Conservation (phyloP, 2,888 invertebrate species). For the Selenia dentaria region DNA sequence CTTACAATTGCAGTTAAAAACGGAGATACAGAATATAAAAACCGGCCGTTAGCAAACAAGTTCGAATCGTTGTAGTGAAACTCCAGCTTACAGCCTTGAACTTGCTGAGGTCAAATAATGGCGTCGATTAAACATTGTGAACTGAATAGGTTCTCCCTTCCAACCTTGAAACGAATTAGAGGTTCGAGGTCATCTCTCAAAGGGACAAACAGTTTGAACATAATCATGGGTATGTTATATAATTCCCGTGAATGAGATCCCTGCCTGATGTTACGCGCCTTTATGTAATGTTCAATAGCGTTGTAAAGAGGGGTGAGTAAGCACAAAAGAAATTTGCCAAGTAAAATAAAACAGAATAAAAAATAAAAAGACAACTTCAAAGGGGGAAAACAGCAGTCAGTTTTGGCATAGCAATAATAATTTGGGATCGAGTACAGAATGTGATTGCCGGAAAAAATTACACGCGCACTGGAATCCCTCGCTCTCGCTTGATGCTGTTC, state of each 20-base stretch:
- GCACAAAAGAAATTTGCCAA: slow-evolving; percentile 1
- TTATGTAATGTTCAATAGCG: slow-evolving; percentile 27
- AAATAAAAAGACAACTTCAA: too few species aligned
- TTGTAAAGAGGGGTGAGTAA: slow-evolving; percentile 11
- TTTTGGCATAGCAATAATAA: too few species aligned
- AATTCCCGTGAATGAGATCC: slow-evolving; percentile 39
- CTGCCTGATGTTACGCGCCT: slow-evolving; percentile 13
- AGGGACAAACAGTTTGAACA: slow-evolving; percentile 56
- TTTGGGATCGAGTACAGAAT: too few species aligned
- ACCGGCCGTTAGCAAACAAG: not conserved
- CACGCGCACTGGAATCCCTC: too few species aligned
- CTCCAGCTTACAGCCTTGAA: slow-evolving; percentile 72
- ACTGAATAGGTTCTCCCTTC: slow-evolving; percentile 66
- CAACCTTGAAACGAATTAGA: slow-evolving; percentile 63
- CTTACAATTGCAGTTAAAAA: too few species aligned
- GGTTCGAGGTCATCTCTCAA: slow-evolving; percentile 65
- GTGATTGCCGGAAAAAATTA: too few species aligned
- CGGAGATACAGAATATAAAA: too few species aligned
- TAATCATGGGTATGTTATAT: slow-evolving; percentile 52
- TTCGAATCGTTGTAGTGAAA: slow-evolving; percentile 35
- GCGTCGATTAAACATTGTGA: slow-evolving; percentile 62
- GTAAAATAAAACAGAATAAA: too few species aligned
- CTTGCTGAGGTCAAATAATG: slow-evolving; percentile 65
- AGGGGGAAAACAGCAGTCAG: too few species aligned
- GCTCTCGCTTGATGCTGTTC: too few species aligned